Evolutionary conservation across 2,888 invertebrate genomes (phyloP).

Genomic region (Myopa testacea): DNA sequence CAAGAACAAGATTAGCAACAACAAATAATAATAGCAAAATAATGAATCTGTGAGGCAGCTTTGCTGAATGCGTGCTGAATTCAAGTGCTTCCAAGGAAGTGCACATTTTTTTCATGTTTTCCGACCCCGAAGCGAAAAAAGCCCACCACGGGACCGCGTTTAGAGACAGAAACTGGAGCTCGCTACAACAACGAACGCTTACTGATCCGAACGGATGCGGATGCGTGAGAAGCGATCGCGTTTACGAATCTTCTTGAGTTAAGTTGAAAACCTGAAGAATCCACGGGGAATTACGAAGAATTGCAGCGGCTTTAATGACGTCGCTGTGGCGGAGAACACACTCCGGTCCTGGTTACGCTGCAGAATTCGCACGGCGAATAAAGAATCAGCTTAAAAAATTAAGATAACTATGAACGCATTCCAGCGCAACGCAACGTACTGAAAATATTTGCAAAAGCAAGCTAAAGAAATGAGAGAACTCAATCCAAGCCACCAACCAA

Average conservation of each 20-base stretch:
- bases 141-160: no score
- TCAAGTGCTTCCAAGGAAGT: conserved; percentile 27
- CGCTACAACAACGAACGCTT: no score
- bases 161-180: neutral
- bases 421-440: neutral
- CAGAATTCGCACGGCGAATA: neutral
- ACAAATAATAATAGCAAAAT: neutral
- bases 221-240: neutral
- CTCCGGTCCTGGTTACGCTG: no score
- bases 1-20: neutral
- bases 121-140: no score
- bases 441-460: no score
- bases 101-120: neutral
- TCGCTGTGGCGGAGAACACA: neutral
- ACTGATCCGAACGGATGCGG: no score
- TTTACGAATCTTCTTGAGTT: neutral
- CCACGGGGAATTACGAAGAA: neutral
- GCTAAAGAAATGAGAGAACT: no score
- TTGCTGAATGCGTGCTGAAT: neutral
- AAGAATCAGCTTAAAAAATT: neutral
- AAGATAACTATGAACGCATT: neutral
- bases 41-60: no score
- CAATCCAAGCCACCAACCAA: no score
- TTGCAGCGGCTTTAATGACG: neutral
- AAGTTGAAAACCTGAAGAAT: neutral